Conservation (phyloP, 2,113 vertebrate genomes). For the Antechinus stuartii region DNA sequence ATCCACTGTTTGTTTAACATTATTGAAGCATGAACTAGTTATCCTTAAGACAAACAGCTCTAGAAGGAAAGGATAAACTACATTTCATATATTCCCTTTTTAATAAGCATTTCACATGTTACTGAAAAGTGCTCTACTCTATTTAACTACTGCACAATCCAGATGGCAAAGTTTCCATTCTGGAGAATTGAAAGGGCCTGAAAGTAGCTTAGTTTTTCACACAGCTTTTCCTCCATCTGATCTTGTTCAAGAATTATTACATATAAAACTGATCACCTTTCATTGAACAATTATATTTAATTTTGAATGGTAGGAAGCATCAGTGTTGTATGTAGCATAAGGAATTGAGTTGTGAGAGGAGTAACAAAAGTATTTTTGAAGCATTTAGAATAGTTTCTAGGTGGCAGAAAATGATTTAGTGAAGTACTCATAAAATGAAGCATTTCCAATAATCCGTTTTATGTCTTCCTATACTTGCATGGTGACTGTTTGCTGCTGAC, state of each 20-base stretch:
- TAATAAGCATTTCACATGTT: conserved; percentile 40
- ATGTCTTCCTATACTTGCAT: neutral
- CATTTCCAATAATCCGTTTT: neutral
- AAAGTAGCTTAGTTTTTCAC: neutral
- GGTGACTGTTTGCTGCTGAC: neutral
- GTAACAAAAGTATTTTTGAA: neutral
- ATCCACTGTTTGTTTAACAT: conserved; percentile 36
- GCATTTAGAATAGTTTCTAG: neutral
- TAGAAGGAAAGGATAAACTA: neutral
- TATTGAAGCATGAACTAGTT: conserved; percentile 17
- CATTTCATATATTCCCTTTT: conserved; percentile 54
- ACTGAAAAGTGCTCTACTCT: conserved; percentile 39
- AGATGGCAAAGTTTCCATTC: neutral
- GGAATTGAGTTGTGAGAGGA: neutral
- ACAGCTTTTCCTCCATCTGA: no score
- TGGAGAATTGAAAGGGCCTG: neutral
- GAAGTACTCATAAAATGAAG: no score
- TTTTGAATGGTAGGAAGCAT: neutral
- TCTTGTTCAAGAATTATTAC: neutral
- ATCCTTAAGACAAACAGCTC: conserved; percentile 15
- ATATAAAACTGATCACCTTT: neutral
- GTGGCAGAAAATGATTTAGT: neutral
- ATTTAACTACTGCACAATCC: conserved; percentile 8
- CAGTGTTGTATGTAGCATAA: neutral
- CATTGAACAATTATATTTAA: neutral